Base-by-base conservation (phyloP, 2,888 invertebrate species). In the Lampropteryx suffumata region DNA sequence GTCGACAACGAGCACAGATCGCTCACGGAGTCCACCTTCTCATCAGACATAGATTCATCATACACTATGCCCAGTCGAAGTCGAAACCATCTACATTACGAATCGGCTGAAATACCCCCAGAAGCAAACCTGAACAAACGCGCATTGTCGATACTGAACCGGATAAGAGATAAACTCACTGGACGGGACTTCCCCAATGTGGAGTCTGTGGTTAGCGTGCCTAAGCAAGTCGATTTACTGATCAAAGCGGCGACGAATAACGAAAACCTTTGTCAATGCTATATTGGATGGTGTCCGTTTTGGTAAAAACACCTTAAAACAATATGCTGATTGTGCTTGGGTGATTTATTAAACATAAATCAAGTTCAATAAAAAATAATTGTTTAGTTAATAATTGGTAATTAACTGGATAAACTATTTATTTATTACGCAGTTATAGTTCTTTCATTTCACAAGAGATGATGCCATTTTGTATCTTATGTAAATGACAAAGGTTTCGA, bases 201-300 rank as follows among this genome's bases (percentile, higher is more conserved):
- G 0, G 95, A 95, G 55, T 94, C 95, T 62, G 92, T 94, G 0
- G 91, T 97, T 0, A 94, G 94, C 45, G 96, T 98, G 0, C 93
- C 94, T 50, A 94, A 94, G 61, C 99, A 99, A 87, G 99, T 99
- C 2, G 96, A 98, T 71, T 85, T 98, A 66, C 91, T 99, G 26
- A 98, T 99, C 60, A 95, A 95, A 72, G 98, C 98, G 76, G 99
- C 99, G 3, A 99, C 98, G 0, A 97, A 96, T 64, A 98, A 99
- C 82, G 98, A 99, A 82, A 99, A 99, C 84, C 92, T 99, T 58
- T 99, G 99, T 81, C 99, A 99, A 89, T 99, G 99, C 79, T 99
- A 99, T 77, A 98, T 99, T 61, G 99, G 99, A 50, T 99, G 99
- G 99, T 99, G 94, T 79, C 94, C 94, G 11, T 94, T 94, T 75